A percentile compares a stretch with the other conserved stretches of the same genome.
Evolutionary conservation across 2,888 invertebrate genomes (phyloP).

Genomic region (Liopterus haemorrhoidalis): DNA sequence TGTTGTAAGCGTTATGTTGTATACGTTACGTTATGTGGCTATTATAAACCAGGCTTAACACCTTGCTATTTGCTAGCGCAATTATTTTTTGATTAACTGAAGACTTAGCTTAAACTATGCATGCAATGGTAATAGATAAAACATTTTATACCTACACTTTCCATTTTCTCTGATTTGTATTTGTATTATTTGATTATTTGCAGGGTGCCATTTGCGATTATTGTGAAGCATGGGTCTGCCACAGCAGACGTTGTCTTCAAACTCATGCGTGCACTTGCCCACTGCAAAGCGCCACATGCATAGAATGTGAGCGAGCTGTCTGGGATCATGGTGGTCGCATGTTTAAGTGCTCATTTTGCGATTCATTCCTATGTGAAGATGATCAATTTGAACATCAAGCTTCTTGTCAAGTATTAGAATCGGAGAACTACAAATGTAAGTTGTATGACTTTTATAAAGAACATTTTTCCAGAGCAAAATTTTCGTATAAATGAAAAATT

Average conservation of each 20-base stretch:
- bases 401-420: slow-evolving; percentile 89
- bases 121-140: neutral
- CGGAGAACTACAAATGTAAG: slow-evolving; percentile 90
- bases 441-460: slow-evolving; percentile 17
- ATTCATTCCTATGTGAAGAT: slow-evolving; percentile 85
- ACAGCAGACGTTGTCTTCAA: slow-evolving; percentile 85
- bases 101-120: neutral
- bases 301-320: slow-evolving; percentile 88
- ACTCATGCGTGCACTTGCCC: slow-evolving; percentile 90
- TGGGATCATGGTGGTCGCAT: slow-evolving; percentile 94
- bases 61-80: neutral
- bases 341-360: slow-evolving; percentile 87
- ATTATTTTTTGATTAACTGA: slow-evolving; percentile 1
- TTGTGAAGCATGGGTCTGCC: slow-evolving; percentile 97
- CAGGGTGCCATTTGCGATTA: slow-evolving; percentile 95
- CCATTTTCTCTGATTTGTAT: slow-evolving; percentile 1
- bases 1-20: no score
- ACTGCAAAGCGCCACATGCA: slow-evolving; percentile 77
- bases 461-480: slow-evolving; percentile 3
- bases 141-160: neutral
- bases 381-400: slow-evolving; percentile 98
- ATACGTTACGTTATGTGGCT: neutral
- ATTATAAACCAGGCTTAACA: neutral
- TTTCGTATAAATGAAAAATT: no score
- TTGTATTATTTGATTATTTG: slow-evolving; percentile 15